These are phyloP conservation scores for Dicranocentrus wangi DNA, from an alignment of 2,888 invertebrate species.

Conservation along the genomic window DNA sequence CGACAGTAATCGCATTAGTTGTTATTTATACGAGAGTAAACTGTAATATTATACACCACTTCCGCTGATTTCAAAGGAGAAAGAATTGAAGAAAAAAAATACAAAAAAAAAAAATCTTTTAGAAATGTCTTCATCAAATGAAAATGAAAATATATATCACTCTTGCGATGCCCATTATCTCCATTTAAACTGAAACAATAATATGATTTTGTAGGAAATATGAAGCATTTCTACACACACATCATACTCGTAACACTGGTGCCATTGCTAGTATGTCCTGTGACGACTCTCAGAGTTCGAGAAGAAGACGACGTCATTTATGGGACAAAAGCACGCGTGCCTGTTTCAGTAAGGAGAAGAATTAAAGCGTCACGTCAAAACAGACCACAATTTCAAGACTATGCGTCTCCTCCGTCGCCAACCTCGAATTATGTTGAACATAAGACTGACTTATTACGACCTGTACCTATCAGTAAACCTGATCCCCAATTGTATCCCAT, in stretches of 20 bases:
- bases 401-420: conserved; percentile 55
- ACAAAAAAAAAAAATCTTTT: conserved; percentile 9
- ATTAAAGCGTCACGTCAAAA: conserved; percentile 53
- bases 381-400: conserved; percentile 47
- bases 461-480: conserved; percentile 50
- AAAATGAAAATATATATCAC: background rate
- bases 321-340: conserved; percentile 59
- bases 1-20: conserved; percentile 1
- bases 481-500: conserved; percentile 57
- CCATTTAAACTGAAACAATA: conserved; percentile 7
- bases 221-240: conserved; percentile 61
- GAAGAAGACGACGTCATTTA: conserved; percentile 63
- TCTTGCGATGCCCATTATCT: background rate
- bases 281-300: conserved; percentile 59
- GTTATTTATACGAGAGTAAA: background rate
- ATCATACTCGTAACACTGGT: conserved; percentile 61
- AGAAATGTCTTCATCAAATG: background rate
- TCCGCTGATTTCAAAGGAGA: conserved; percentile 25
- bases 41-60: conserved; percentile 4
- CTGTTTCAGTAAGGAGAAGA: conserved; percentile 59
- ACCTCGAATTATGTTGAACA: conserved; percentile 64
- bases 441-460: conserved; percentile 51
- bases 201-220: conserved; percentile 53
- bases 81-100: background rate
- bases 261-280: conserved; percentile 65